Conservation (phyloP, 2,888 invertebrate genomes). For the Baccha elongata region DNA sequence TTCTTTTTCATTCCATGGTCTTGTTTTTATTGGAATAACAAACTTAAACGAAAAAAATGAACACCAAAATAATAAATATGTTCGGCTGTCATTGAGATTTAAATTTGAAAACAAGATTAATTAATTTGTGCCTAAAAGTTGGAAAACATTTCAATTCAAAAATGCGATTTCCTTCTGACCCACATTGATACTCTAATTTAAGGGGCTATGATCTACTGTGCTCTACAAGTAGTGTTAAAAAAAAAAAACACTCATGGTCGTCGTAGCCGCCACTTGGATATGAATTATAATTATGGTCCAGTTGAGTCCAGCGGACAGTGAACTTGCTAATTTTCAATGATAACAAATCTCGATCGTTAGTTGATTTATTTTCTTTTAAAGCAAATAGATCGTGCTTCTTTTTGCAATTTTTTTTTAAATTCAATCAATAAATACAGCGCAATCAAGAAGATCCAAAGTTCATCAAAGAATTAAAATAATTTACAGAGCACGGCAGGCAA, state of each 20-base stretch:
- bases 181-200: conserved; percentile 2
- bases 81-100: conserved; percentile 23
- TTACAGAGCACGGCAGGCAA: neutral
- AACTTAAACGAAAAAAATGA: neutral
- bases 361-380: conserved; percentile 22
- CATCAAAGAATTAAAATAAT: conserved; percentile 22
- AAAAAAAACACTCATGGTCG: conserved; percentile 28
- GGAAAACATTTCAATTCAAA: conserved; percentile 29
- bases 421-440: conserved; percentile 32
- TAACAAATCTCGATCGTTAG: conserved; percentile 39
- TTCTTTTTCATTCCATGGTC: conserved; percentile 21
- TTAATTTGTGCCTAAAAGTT: conserved; percentile 2
- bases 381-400: conserved; percentile 24
- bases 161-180: conserved; percentile 23
- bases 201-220: conserved; percentile 7
- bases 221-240: conserved; percentile 8
- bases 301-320: conserved; percentile 38
- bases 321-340: conserved; percentile 60
- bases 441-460: conserved; percentile 36
- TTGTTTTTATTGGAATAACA: conserved; percentile 2
- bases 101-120: conserved; percentile 24
- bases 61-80: neutral
- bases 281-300: neutral
- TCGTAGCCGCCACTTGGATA: too few species aligned
- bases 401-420: neutral